These are phyloP conservation scores for Chrysolina americana DNA, from an alignment of 2,888 invertebrate species.

Conservation along the genomic window DNA sequence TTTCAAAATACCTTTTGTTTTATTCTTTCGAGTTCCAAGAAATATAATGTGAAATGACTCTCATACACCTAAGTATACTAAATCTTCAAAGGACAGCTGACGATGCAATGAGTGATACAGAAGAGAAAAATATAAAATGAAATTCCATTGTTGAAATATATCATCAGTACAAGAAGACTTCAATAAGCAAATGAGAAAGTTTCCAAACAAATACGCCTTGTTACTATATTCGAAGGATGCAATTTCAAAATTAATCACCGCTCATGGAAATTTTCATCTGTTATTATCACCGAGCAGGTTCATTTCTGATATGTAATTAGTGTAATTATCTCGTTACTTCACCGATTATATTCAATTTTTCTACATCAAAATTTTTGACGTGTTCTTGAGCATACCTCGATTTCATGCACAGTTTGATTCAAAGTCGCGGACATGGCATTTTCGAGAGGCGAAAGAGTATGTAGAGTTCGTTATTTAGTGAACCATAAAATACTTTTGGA, in stretches of 20 bases:
- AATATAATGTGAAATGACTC: too few species aligned
- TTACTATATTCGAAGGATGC: background rate
- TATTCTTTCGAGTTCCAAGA: too few species aligned
- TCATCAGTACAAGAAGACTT: background rate
- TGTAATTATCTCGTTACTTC: conserved; percentile 9
- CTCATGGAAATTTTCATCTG: background rate
- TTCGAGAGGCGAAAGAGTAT: background rate
- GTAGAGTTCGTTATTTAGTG: background rate
- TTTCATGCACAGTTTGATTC: background rate
- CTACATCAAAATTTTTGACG: background rate
- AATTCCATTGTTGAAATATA: background rate
- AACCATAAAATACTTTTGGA: too few species aligned
- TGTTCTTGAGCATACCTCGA: background rate
- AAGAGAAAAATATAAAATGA: too few species aligned
- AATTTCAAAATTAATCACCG: background rate
- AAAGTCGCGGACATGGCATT: background rate
- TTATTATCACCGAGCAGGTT: background rate
- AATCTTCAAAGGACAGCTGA: too few species aligned
- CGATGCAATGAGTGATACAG: too few species aligned
- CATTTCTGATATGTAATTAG: background rate
- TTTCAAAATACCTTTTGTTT: too few species aligned
- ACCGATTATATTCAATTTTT: background rate
- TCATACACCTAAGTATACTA: too few species aligned
- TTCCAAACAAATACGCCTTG: background rate
- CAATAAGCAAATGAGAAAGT: conserved; percentile 1